phyloP scores from a whole-genome alignment of 2,888 invertebrate species.

The Mythimna vitellina region DNA sequence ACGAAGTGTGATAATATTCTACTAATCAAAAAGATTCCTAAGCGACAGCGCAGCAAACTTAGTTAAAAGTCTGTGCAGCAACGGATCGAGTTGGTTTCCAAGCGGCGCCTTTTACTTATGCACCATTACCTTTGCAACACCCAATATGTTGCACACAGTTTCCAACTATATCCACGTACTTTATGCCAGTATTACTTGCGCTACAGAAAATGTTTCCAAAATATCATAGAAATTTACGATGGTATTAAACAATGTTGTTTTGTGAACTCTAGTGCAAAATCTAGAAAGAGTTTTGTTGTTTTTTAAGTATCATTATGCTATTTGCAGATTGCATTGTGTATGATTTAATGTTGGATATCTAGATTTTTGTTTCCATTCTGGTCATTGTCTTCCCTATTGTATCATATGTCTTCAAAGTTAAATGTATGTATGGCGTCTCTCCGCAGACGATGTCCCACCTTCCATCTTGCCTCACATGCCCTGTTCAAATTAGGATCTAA shows the following conservation, averaged over 20 bases:
- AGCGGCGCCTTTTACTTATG: constrained; percentile 46
- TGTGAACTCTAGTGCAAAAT: constrained; percentile 8
- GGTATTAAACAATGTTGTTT: constrained; percentile 29
- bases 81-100: constrained; percentile 38
- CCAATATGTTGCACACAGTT: constrained; percentile 56
- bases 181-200: constrained; percentile 32
- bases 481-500: too few species aligned
- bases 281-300: background rate
- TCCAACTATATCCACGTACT: constrained; percentile 41
- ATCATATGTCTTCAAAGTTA: too few species aligned
- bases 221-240: constrained; percentile 38
- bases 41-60: constrained; percentile 33
- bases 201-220: constrained; percentile 31
- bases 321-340: background rate
- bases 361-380: background rate
- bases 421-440: too few species aligned
- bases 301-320: background rate
- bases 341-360: background rate
- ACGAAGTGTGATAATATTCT: background rate
- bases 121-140: constrained; percentile 55
- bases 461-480: too few species aligned
- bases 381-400: too few species aligned
- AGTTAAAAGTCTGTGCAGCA: constrained; percentile 39
- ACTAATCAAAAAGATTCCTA: constrained; percentile 29
- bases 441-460: too few species aligned